Evolutionary conservation across 23 tunicate genomes (phyloP).

Genomic region (Styela plicata): DNA sequence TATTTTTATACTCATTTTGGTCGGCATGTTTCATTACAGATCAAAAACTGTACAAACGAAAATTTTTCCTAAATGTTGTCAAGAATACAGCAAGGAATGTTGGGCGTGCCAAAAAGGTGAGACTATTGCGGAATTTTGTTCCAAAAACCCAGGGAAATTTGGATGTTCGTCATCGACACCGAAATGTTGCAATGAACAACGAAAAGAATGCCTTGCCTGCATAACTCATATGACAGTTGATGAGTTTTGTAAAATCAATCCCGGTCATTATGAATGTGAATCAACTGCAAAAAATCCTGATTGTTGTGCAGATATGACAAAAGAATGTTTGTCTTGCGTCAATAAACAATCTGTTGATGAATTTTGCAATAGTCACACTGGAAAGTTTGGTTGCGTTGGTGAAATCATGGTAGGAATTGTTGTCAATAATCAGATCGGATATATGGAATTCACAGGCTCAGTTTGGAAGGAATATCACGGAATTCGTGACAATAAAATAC

Average conservation of each 20-base stretch:
- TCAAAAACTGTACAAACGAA: too few relatives aligned
- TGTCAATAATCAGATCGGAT: neutral
- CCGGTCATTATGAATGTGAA: neutral
- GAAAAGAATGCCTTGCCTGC: neutral
- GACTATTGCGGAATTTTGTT: neutral
- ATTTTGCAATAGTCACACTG: neutral
- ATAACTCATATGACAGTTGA: neutral
- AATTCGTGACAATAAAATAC: neutral
- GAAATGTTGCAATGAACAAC: neutral
- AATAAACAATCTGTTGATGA: neutral
- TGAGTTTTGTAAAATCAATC: neutral
- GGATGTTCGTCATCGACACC: neutral
- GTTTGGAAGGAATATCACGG: neutral
- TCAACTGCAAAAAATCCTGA: neutral
- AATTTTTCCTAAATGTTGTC: neutral
- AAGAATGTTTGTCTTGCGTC: neutral
- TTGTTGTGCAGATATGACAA: neutral
- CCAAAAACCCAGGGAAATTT: neutral
- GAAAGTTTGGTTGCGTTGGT: neutral
- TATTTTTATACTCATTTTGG: too few relatives aligned
- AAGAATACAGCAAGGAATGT: neutral
- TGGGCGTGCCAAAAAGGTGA: neutral
- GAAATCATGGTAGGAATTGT: neutral
- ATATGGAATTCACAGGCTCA: neutral
- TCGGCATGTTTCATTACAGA: too few relatives aligned